phyloP scores from a whole-genome alignment of 2,888 invertebrate species.

The Hipparchia sbordonii region DNA sequence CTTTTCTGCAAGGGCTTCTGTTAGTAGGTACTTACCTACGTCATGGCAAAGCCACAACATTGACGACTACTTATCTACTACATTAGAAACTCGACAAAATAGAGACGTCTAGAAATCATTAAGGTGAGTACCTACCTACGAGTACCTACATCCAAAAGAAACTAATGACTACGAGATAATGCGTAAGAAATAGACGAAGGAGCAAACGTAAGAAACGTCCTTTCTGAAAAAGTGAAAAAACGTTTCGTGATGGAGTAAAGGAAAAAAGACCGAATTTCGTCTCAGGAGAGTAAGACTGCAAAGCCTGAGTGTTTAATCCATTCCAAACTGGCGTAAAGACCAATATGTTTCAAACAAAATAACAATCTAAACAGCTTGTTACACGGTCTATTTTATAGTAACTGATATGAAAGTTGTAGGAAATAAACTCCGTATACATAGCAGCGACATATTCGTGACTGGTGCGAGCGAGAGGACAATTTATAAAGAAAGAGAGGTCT shows the following conservation, averaged over 20 bases:
- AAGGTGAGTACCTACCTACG: conserved; percentile 25
- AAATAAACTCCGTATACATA: conserved; percentile 55
- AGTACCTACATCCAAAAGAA: conserved; percentile 43
- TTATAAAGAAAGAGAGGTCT: conserved; percentile 71
- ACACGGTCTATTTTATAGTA: conserved; percentile 38
- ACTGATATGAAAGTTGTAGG: conserved; percentile 25
- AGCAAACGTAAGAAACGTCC: conserved; percentile 73
- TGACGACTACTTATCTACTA: background rate
- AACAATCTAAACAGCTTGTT: conserved; percentile 18
- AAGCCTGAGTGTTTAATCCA: conserved; percentile 61
- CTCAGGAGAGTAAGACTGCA: conserved; percentile 81
- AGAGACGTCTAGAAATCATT: conserved; percentile 34
- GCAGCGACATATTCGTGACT: conserved; percentile 76
- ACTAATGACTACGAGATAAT: conserved; percentile 80
- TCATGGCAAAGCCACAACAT: background rate
- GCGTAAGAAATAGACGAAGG: conserved; percentile 76
- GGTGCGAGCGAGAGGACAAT: conserved; percentile 64
- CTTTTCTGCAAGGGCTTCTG: no score
- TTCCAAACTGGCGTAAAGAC: conserved; percentile 51
- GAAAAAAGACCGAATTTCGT: conserved; percentile 80
- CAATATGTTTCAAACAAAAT: conserved; percentile 32
- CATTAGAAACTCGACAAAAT: conserved; percentile 17
- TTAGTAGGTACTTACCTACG: background rate
- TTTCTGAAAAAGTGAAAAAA: conserved; percentile 79
- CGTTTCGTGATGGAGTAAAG: conserved; percentile 73